phyloP scores from a whole-genome alignment of 2,797 vertebrate species.

The Chelon labrosus region DNA sequence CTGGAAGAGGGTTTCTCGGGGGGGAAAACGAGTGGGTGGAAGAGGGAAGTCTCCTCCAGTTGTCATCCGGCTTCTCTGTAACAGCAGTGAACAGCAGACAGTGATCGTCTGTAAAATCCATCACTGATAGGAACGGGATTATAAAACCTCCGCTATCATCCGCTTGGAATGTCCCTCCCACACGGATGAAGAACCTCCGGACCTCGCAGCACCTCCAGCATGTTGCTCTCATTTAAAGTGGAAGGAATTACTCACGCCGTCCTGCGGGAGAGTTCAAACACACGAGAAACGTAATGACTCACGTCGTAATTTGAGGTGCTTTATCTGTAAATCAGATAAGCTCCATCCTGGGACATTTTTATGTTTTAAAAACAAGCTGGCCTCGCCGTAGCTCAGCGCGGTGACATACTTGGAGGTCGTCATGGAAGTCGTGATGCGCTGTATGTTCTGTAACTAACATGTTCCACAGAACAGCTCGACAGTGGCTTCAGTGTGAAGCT shows the following conservation, averaged over 20 bases:
- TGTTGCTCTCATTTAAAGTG: slow-evolving; percentile 32
- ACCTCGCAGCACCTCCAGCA: slow-evolving; percentile 43
- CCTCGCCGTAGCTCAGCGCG: slow-evolving; percentile 10
- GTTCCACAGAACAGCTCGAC: slow-evolving; percentile 40
- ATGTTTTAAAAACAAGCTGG: slow-evolving; percentile 8
- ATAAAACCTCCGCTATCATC: slow-evolving; percentile 70
- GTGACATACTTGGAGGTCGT: slow-evolving; percentile 31
- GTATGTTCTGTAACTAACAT: slow-evolving; percentile 55
- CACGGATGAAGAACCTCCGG: slow-evolving; percentile 53
- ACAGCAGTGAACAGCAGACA: slow-evolving; percentile 53
- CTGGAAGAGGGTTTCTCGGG: slow-evolving; percentile 3
- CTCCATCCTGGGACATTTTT: slow-evolving; percentile 7
- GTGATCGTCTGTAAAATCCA: slow-evolving; percentile 73
- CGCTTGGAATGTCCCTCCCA: slow-evolving; percentile 73
- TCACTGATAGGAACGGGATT: slow-evolving; percentile 70
- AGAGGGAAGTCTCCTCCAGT: slow-evolving; percentile 47
- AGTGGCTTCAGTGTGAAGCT: slow-evolving; percentile 58
- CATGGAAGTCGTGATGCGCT: slow-evolving; percentile 37
- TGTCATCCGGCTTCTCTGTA: slow-evolving; percentile 53
- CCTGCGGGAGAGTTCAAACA: slow-evolving; percentile 10
- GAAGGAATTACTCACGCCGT: slow-evolving; percentile 54
- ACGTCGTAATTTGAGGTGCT: slow-evolving; percentile 13
- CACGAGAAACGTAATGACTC: slow-evolving; percentile 21
- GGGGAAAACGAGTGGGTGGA: slow-evolving; percentile 19
- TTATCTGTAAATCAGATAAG: slow-evolving; percentile 14